Percentiles rank a stretch among this genome's conserved stretches.
Conservation (phyloP, 2,113 vertebrate species). For the Thinocorus orbignyianus region DNA sequence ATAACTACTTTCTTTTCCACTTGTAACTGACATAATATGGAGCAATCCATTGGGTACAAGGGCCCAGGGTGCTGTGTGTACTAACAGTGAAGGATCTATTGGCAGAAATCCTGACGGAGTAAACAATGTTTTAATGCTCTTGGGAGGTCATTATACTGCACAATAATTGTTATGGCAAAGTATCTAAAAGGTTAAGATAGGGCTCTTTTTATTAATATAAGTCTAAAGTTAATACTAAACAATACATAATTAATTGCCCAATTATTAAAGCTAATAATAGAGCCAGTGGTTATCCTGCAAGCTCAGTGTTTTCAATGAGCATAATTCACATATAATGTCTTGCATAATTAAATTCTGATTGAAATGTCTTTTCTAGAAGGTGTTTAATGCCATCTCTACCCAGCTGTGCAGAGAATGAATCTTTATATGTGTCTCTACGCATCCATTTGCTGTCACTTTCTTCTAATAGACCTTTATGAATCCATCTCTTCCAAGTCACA, state of each 20-base stretch:
- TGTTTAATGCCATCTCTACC: not conserved
- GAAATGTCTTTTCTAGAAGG: not conserved
- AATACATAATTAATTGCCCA: not conserved
- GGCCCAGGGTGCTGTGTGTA: not conserved
- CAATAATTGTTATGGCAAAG: not conserved
- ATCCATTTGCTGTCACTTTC: not conserved
- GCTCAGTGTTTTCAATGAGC: not conserved
- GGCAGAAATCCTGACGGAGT: not conserved
- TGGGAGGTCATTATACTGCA: not conserved
- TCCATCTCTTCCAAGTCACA: not conserved
- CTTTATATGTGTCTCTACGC: not conserved
- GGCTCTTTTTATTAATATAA: not conserved
- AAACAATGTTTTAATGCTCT: not conserved
- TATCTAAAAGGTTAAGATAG: not conserved
- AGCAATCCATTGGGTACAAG: not conserved
- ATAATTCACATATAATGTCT: not conserved
- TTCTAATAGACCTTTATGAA: not conserved
- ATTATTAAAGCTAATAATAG: not conserved
- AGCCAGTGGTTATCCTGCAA: not conserved
- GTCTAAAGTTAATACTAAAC: not conserved
- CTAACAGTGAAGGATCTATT: not conserved
- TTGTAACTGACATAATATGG: not conserved
- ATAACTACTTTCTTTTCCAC: not conserved
- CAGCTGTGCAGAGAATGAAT: not conserved
- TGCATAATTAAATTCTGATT: not conserved